phyloP scores from a whole-genome alignment of 2,888 invertebrate species.

The Leptinotarsa tumamoca region DNA sequence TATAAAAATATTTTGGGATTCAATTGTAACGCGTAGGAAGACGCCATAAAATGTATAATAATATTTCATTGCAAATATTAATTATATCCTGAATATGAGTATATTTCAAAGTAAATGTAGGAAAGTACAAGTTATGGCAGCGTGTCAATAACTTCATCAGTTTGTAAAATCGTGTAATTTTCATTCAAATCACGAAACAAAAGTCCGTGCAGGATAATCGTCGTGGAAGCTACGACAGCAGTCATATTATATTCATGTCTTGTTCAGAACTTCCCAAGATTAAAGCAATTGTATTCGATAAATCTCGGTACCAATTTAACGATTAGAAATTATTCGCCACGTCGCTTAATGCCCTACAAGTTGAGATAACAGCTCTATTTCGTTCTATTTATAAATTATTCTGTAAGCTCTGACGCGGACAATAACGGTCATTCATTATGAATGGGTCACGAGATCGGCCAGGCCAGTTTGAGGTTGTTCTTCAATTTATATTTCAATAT shows the following conservation, averaged over 20 bases:
- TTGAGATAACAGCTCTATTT: conserved; percentile 38
- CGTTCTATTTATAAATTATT: conserved; percentile 42
- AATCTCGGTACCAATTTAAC: conserved; percentile 38
- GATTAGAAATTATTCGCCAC: conserved; percentile 26
- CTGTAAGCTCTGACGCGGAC: conserved; percentile 24
- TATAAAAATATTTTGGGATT: no score
- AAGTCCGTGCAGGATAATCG: neutral
- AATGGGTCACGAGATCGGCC: conserved; percentile 22
- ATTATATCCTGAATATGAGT: no score
- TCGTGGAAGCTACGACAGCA: neutral
- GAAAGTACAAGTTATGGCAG: neutral
- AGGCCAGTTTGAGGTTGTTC: no score
- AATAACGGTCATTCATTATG: conserved; percentile 30
- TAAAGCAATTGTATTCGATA: conserved; percentile 38
- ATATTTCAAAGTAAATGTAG: neutral
- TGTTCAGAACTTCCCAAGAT: conserved; percentile 26
- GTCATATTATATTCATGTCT: conserved; percentile 37
- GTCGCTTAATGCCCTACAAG: conserved; percentile 30
- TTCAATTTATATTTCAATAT: no score
- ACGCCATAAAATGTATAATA: no score
- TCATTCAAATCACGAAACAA: neutral
- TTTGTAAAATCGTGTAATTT: neutral
- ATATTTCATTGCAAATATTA: no score
- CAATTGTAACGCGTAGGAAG: no score
- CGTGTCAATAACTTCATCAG: conserved; percentile 1